Evolutionary conservation across 2,888 invertebrate genomes (phyloP), one percentile per base, ranked within the genome.

Genomic region (Lasiommata megera): DNA sequence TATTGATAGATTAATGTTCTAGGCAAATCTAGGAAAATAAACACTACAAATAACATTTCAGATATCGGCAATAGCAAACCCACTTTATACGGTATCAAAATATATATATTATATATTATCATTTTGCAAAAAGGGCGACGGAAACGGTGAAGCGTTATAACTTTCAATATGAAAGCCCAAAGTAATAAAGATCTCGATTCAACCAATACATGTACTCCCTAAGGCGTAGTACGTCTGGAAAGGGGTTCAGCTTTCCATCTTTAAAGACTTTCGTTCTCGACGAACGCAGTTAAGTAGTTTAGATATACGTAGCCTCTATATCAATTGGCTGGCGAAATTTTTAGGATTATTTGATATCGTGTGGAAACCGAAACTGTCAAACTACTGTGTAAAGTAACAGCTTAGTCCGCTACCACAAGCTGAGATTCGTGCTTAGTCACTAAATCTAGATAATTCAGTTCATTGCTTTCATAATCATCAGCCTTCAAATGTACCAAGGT

Each of bases 141-240:
- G 29, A 23, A 37, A 40, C 51, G 29, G 0, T 14, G 14, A 40
- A 40, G 40, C 40, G 29, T 51, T 34, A 29, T 51, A 51, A 38
- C 29, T 38, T 51, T 40, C 51, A 40, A 51, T 40, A 51, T 51
- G 38, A 40, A 29, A 40, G 16, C 40, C 51, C 16, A 51, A 51
- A 51, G 51, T 51, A 51, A 51, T 51, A 51, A 51, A 51, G 51
- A 51, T 51, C 51, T 29, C 40, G 51, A 38, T 51, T 40, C 29
- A 38, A 28, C 40, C 51, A 51, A 51, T 51, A 51, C 40, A 51
- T 51, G 51, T 51, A 51, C 40, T 51, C 51, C 51, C 51, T n/a
- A 7, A 29, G 51, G 51, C 51, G 40, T 14, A 16, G 16, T 40
- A 16, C 40, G n/a, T 51, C 51, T 40, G 36, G 29, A 16, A 40